Base-by-base conservation (phyloP, 1,140 invertebrate genomes). In the Meloidogyne exigua region DNA sequence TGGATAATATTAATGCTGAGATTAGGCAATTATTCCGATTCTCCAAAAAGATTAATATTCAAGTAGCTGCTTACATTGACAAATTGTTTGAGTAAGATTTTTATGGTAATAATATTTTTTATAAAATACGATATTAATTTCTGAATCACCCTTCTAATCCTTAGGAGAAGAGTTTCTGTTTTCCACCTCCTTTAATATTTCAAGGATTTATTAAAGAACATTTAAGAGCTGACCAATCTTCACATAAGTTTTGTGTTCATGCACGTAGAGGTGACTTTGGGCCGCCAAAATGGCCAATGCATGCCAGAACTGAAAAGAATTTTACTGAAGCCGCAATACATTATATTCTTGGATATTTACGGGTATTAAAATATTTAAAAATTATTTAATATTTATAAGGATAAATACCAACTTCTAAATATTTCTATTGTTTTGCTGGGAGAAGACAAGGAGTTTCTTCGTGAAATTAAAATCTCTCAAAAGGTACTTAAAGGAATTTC, bases 381-480 rank as follows among this genome's bases (percentile, higher is more conserved):
- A 32, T 32, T 32, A 32, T 32, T 32, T n/a, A 57, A 21, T 21
- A 57, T 57, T 57, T 57, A 57, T 18, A 57, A 57, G 49, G 49
- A 57, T n/a, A 57, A n/a, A 57, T 21, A 57, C 18, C 0, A n/a
- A 5, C n/a, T n/a, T 57, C 0, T 67, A 18, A 67, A 42, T 42
- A 13, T 23, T n/a, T 67, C 66, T 3, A 42, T 67, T 32, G n/a
- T 67, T 32, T 10, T 67, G 10, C 21, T 67, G 4, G 66, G 66
- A 32, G 66, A 67, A 42, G 66, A 67, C n/a, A 32, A 42, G 21
- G 66, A 67, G n/a, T 67, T 67, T 42, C 36, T 67, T 18, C 15
- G 21, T 7, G 28, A 32, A 42, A 2, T 67, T 18, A 32, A 21
- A 3, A 67, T 67, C 4, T 32, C 28, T 9, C n/a, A 21, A 18